Conservation (phyloP, 2,113 vertebrate species). For the Dasyprocta punctata region DNA sequence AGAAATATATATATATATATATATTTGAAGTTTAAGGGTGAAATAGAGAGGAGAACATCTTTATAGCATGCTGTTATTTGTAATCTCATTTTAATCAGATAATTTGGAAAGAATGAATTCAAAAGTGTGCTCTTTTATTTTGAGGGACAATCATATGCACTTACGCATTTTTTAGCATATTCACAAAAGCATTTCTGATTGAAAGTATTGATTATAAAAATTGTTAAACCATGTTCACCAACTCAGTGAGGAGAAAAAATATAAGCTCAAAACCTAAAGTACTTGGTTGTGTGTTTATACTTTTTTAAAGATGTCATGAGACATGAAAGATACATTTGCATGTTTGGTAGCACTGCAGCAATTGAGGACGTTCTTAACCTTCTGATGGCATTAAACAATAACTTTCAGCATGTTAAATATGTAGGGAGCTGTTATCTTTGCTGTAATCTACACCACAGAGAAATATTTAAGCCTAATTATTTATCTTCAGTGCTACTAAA, state of each 20-base stretch:
- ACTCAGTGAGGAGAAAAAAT: neutral
- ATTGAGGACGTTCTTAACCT: neutral
- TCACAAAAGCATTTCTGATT: neutral
- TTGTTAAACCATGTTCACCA: neutral
- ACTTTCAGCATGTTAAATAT: neutral
- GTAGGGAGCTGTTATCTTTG: neutral
- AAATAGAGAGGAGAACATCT: neutral
- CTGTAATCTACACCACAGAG: neutral
- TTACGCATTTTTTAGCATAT: neutral
- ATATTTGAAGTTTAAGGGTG: constrained; percentile 8
- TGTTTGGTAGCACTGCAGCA: neutral
- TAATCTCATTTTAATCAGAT: neutral
- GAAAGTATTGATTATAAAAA: neutral
- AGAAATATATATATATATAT: neutral
- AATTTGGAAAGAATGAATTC: neutral
- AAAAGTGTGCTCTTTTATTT: neutral
- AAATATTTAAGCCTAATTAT: neutral
- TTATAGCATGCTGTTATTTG: neutral
- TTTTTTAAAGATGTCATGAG: neutral
- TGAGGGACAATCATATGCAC: neutral
- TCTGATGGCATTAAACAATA: neutral
- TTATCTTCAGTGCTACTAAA: neutral
- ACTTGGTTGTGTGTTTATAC: fast-evolving
- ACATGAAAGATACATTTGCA: neutral
- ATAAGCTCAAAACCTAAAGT: neutral